phyloP scores from a whole-genome alignment of 2,113 vertebrate genomes.

The Gallinago media region DNA sequence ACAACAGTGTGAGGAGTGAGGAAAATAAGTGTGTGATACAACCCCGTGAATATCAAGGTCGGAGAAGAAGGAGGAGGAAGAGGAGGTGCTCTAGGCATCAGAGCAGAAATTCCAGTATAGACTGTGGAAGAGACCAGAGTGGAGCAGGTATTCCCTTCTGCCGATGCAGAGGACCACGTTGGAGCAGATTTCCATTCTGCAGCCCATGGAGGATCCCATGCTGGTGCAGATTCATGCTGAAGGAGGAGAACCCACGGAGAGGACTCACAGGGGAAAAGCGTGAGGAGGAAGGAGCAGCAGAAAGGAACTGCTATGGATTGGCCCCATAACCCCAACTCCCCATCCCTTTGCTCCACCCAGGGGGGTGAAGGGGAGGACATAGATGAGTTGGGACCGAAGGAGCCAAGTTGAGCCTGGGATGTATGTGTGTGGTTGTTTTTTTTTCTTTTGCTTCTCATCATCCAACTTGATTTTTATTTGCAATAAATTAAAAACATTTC shows the following conservation, averaged over 20 bases:
- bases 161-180: accelerated
- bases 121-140: background rate
- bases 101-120: background rate
- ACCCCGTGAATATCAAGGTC: background rate
- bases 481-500: background rate
- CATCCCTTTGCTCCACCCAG: background rate
- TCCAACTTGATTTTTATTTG: background rate
- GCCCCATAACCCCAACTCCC: background rate
- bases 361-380: accelerated
- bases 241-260: background rate
- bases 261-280: background rate
- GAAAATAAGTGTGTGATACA: background rate
- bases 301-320: background rate
- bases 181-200: background rate
- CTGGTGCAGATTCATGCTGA: background rate
- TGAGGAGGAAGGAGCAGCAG: background rate
- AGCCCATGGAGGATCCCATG: background rate
- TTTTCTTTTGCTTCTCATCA: background rate
- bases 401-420: background rate
- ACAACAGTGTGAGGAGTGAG: background rate
- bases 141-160: background rate
- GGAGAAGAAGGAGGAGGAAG: background rate
- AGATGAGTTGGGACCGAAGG: background rate
- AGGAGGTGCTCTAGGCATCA: background rate
- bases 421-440: background rate